phyloP scores from a whole-genome alignment of 2,797 vertebrate species.

The Fistularia tabacaria region DNA sequence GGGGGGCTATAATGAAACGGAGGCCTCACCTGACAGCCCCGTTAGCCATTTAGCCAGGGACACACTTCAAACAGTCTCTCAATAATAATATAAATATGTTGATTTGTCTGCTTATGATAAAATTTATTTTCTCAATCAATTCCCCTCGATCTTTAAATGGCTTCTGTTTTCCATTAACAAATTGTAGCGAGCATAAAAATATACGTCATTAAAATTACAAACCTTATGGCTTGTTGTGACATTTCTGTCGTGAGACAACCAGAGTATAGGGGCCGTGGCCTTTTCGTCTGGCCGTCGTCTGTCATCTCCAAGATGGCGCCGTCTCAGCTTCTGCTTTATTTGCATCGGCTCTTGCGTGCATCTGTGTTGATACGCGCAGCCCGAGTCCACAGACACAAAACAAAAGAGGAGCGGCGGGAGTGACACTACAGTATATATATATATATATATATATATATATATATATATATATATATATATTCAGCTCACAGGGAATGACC shows the following conservation, averaged over 20 bases:
- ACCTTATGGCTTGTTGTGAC: conserved; percentile 39
- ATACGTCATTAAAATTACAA: conserved; percentile 23
- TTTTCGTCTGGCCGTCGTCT: conserved; percentile 65
- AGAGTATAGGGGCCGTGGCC: conserved; percentile 57
- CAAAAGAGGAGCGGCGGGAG: conserved; percentile 40
- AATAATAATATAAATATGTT: conserved; percentile 31
- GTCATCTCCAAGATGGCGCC: conserved; percentile 69
- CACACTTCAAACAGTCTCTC: conserved; percentile 23
- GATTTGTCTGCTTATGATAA: conserved; percentile 11
- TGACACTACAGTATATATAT: conserved; percentile 31
- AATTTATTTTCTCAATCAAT: background rate
- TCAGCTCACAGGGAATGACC: conserved; percentile 39
- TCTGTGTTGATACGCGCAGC: conserved; percentile 42
- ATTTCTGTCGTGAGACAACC: conserved; percentile 48
- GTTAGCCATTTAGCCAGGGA: conserved; percentile 42
- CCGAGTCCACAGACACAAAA: conserved; percentile 58
- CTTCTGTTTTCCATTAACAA: background rate
- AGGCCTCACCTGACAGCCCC: conserved; percentile 69
- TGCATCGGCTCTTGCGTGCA: conserved; percentile 61
- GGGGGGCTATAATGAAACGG: conserved; percentile 59
- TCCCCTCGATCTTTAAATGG: too few species aligned
- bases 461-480: too few species aligned
- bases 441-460: too few species aligned
- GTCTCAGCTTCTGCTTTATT: conserved; percentile 59
- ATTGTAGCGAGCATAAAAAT: conserved; percentile 19